phyloP scores from a whole-genome alignment of 2,797 vertebrate genomes.

The Hipposideros larvatus region DNA sequence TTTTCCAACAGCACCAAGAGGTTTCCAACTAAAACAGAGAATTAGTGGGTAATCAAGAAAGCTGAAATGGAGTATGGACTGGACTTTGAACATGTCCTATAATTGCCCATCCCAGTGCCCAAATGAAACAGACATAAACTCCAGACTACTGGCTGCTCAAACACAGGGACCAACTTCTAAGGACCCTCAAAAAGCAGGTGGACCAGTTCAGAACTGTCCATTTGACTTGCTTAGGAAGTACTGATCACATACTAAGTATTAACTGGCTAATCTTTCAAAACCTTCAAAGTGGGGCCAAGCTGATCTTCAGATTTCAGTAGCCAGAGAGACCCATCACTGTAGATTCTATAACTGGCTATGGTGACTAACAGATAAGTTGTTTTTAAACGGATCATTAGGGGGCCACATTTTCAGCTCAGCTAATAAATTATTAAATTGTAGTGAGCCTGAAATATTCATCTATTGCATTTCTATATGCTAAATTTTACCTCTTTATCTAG shows the following conservation, averaged over 20 bases:
- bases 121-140: not conserved
- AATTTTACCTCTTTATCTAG: not conserved
- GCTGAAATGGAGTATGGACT: not conserved
- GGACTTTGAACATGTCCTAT: not conserved
- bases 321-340: not conserved
- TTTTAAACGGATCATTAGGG: not conserved
- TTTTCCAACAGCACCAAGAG: slow-evolving; percentile 1
- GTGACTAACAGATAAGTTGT: not conserved
- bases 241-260: not conserved
- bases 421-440: not conserved
- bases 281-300: not conserved
- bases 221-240: not conserved
- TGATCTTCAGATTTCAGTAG: not conserved
- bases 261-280: not conserved
- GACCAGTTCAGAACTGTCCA: not conserved
- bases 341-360: not conserved
- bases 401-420: not conserved
- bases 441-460: not conserved
- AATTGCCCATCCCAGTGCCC: not conserved
- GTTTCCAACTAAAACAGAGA: slow-evolving; percentile 47
- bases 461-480: not conserved
- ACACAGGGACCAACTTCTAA: not conserved
- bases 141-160: not conserved
- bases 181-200: not conserved
- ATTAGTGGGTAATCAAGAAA: not conserved